Base-by-base conservation (phyloP, 2,888 invertebrate genomes). In the Lysandra bellargus region DNA sequence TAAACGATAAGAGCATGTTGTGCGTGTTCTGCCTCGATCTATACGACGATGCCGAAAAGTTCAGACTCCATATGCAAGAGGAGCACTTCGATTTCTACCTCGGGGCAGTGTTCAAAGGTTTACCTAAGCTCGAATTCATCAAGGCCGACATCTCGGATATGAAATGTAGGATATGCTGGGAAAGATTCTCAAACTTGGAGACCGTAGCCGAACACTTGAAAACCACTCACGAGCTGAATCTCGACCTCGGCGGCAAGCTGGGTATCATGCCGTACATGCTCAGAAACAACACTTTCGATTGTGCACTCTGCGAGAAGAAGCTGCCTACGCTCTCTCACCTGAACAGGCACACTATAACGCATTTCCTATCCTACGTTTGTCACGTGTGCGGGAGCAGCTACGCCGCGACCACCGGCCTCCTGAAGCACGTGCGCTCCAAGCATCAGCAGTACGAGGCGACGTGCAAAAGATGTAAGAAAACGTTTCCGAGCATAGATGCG, bases 1-100 rank as follows among this genome's bases (percentile, higher is more conserved):
- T 93, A 74, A 91, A 91, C 86, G 91, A 92, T 86, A 93, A 91
- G 81, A 90, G 90, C 30, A 90, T 93, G 85, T 87, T 92, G 78
- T 94, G 94, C 88, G 93, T 93, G 79, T 93, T 91, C 88, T 94
- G 93, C 86, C 90, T 90, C 81, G 92, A 92, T 81, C 82, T 91
- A 4, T 92, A 85, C 85, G 91, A 91, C 75, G 91, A 93, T 77
- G 90, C 93, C 0, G 87, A 87, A 6, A 80, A 83, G 37, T 93
- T 93, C 85, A 83, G 92, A 40, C 79, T 78, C 1, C 93, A 93
- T 80, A 92, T 93, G 90, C 88, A 88, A 78, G 83, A 85, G 0
- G 92, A 94, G 81, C 93, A 93, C 81, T 83, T 85, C 3, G 85
- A 83, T n/a, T 92, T 91, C 83, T 89, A 87, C 79, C 82, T 90